Base-by-base conservation (phyloP, 2,113 vertebrate species). In the Oreochromis spilurus region DNA sequence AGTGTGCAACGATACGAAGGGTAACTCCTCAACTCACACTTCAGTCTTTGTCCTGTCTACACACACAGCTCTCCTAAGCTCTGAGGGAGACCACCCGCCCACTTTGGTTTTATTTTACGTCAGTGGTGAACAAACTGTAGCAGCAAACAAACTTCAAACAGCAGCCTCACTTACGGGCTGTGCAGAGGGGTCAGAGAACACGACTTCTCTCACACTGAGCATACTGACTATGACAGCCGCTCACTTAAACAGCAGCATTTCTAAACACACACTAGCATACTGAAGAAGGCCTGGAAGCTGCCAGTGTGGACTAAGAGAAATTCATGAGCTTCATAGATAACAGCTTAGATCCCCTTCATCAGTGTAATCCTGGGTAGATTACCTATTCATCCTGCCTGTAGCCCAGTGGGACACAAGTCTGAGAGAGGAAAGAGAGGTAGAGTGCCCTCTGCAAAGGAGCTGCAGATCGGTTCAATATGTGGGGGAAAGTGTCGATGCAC, bases 331-430 rank as follows among this genome's bases (percentile, higher is more conserved):
- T 88, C 80, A 19, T 1, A 77, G 43, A 77, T 67, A 43, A 53
- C 21, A 9, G 19, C 17, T 38, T 45, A 53, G 83, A 67, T 83
- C 79, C 82, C 34, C 83, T 85, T 40, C 86, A 87, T 91, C 89
- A 89, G 81, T 87, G 87, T 92, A 89, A 92, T 93, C 82, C 90
- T 45, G 55, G 77, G 58, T 81, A 87, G 62, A 90, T 85, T 92
- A 92, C 62, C 82, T 87, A 83, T 92, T 89, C 78, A 86, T 91
- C 80, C 78, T 38, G 75, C 72, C 83, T 21, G 78, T 43, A 79
- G 79, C n/a, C 79, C 79, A 19, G 54, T 81, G 87, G 81, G 83
- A 84, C 82, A 60, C 29, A 40, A 86, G 82, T 84, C 52, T 45
- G 65, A 21, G 9, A 31, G 24, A 40, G 70, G 78, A 54, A 31